Base-by-base conservation (phyloP, 2,113 vertebrate genomes). In the Nannobrachium achirus region DNA sequence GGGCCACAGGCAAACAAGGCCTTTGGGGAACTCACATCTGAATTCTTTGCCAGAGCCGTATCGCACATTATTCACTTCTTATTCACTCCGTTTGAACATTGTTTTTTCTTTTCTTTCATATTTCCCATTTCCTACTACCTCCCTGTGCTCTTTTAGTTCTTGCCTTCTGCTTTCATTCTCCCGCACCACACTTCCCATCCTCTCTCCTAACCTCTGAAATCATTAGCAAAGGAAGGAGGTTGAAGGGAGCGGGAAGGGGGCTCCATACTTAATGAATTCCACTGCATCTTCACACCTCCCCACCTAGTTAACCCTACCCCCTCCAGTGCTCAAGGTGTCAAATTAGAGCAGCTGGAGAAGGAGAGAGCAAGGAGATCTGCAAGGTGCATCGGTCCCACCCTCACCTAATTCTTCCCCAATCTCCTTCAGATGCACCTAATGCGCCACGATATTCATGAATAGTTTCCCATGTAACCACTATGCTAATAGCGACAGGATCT, bases 211-310 rank as follows among this genome's bases (percentile, higher is more conserved):
- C 94, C 95, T 95, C 94, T 91, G 93, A 96, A 96, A 95, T 96
- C 96, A 96, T 97, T 98, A 98, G 93, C 91, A 87, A 19, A 81
- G 93, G 76, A 88, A 75, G 77, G 81, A 84, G 90, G 82, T 64
- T 86, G 85, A 84, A 14, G 55, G 33, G 82, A 80, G 93, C 64
- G 89, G 85, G 86, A 76, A 78, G 74, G 66, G 81, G 90, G 92
- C 93, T 92, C 92, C 91, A 90, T 92, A 87, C 94, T 95, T 98
- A 96, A 98, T 98, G 96, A 98, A 97, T 96, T 97, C 96, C 93
- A 44, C 93, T 92, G 95, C 93, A 94, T 93, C 94, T 94, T 84
- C 86, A 81, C 84, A 68, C 91, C 92, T 84, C 93, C 88, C 78
- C 78, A 82, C 68, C 81, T 86, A 76, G 91, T 96, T 96, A 95